Conservation (phyloP, 1,140 invertebrate species). For the Eupristina koningsbergeri region DNA sequence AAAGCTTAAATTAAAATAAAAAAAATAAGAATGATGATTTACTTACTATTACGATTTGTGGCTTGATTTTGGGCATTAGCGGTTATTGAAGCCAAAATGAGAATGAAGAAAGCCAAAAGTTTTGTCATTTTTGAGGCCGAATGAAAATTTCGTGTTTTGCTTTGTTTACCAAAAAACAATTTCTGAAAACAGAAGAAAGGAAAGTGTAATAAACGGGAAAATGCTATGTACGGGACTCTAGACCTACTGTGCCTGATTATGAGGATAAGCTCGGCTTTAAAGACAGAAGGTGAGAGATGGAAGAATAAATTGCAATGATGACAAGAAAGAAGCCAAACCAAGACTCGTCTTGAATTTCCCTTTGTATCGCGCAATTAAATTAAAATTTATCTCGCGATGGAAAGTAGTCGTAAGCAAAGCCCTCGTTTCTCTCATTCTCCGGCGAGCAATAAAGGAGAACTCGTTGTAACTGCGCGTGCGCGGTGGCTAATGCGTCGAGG, state of each 20-base stretch:
- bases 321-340: background rate
- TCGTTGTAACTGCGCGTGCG: background rate
- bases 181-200: slow-evolving; percentile 26
- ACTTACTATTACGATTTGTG: slow-evolving; percentile 62
- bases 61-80: slow-evolving; percentile 62
- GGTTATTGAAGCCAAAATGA: slow-evolving; percentile 59
- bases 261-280: background rate
- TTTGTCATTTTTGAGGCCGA: slow-evolving; percentile 61
- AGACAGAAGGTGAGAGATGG: background rate
- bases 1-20: too few relatives aligned
- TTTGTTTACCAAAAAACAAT: slow-evolving; percentile 52
- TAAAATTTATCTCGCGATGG: slow-evolving; percentile 11
- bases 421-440: fast-evolving
- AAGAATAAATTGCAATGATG: background rate
- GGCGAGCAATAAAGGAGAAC: too few relatives aligned
- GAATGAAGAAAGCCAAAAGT: slow-evolving; percentile 60
- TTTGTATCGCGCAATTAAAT: slow-evolving; percentile 21
- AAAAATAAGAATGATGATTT: too few relatives aligned
- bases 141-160: slow-evolving; percentile 52
- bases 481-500: too few relatives aligned
- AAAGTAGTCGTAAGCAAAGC: background rate
- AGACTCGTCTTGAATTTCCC: slow-evolving; percentile 22
- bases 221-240: too few relatives aligned
- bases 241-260: background rate
- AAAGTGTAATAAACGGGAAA: background rate